These are phyloP conservation scores for Eupithecia vulgata DNA, from an alignment of 2,888 invertebrate species.

Conservation along the genomic window DNA sequence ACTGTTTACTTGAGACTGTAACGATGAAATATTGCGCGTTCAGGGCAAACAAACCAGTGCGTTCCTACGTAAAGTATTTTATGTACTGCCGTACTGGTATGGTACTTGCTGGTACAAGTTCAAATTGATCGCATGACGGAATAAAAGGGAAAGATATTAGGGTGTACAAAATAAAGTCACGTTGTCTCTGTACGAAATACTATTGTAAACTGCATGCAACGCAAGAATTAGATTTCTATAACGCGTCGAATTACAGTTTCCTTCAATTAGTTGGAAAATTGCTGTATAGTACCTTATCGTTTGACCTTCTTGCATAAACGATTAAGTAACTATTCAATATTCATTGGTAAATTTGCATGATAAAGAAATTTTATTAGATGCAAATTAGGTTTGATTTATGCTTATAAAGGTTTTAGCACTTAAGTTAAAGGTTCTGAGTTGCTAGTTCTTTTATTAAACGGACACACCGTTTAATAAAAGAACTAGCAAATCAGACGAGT, in stretches of 20 bases:
- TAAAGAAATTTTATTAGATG: slow-evolving; percentile 15
- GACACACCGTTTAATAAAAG: neutral
- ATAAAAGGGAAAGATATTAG: neutral
- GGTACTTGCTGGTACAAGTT: neutral
- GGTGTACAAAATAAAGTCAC: slow-evolving; percentile 21
- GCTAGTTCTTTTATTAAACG: too few species aligned
- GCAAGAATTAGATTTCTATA: slow-evolving; percentile 56
- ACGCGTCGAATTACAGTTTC: slow-evolving; percentile 53
- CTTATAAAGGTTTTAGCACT: neutral
- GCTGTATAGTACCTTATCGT: slow-evolving; percentile 51
- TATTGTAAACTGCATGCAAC: slow-evolving; percentile 45
- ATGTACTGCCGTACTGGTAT: neutral
- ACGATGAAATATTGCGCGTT: slow-evolving; percentile 15
- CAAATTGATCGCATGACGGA: neutral
- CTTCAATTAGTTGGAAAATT: slow-evolving; percentile 55
- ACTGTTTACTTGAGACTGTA: slow-evolving; percentile 39
- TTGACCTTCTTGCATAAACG: slow-evolving; percentile 44
- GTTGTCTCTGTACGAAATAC: slow-evolving; percentile 45
- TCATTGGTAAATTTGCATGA: slow-evolving; percentile 32
- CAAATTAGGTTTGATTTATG: slow-evolving; percentile 6
- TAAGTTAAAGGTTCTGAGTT: neutral
- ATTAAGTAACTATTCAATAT: slow-evolving; percentile 39
- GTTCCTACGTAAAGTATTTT: neutral
- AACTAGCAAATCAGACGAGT: too few species aligned
- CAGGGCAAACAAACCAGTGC: slow-evolving; percentile 9